Percentiles rank a stretch among this genome's conserved stretches.
Conservation (phyloP, 2,888 invertebrate genomes). For the Drosophila mimica region DNA sequence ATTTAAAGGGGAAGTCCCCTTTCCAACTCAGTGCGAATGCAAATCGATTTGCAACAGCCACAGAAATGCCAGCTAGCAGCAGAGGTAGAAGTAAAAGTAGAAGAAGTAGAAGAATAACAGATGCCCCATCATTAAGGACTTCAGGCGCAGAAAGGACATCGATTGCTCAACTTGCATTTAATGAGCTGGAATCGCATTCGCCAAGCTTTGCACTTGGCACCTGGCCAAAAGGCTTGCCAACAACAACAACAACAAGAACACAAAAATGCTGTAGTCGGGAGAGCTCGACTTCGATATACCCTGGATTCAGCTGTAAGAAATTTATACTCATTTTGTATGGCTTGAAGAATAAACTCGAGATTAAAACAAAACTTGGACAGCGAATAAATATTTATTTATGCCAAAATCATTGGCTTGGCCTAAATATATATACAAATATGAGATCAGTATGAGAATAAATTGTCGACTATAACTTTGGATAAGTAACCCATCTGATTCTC, state of each 20-base stretch:
- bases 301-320: not conserved
- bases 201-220: slow-evolving; percentile 51
- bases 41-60: slow-evolving; percentile 47
- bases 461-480: no score
- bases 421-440: no score
- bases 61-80: not conserved
- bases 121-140: slow-evolving; percentile 11
- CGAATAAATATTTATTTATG: not conserved
- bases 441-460: not conserved
- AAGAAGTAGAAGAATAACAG: not conserved
- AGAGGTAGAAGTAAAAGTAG: not conserved
- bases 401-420: no score
- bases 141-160: not conserved
- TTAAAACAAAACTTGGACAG: not conserved
- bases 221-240: slow-evolving; percentile 43
- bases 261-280: not conserved
- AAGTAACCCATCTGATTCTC: not conserved
- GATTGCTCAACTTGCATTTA: slow-evolving; percentile 60
- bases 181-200: slow-evolving; percentile 70
- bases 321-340: not conserved
- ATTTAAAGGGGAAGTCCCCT: slow-evolving; percentile 25
- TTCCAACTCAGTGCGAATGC: slow-evolving; percentile 39
- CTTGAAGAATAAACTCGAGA: not conserved
- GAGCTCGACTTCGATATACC: not conserved
- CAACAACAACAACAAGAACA: slow-evolving; percentile 4